Conservation (phyloP, 2,797 vertebrate species). For the Alcedo atthis region DNA sequence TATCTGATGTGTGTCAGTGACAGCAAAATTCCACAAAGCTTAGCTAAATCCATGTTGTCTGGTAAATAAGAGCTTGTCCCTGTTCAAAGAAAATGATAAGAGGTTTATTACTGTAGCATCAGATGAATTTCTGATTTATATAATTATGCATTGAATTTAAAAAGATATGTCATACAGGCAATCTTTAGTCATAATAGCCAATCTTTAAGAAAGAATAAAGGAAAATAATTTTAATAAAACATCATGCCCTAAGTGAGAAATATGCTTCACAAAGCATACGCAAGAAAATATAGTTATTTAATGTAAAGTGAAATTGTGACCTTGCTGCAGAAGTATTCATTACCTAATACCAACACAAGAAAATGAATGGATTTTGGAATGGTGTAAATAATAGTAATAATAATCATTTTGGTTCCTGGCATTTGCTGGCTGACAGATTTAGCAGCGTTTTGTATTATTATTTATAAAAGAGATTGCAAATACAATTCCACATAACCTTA, state of each 20-base stretch:
- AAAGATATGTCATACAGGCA: slow-evolving; percentile 43
- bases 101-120: slow-evolving; percentile 59
- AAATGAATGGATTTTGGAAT: slow-evolving; percentile 69
- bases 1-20: neutral
- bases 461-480: slow-evolving; percentile 56
- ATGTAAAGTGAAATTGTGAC: slow-evolving; percentile 63
- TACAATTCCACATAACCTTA: slow-evolving; percentile 55
- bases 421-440: slow-evolving; percentile 64
- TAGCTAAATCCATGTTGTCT: neutral
- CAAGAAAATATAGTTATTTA: slow-evolving; percentile 57
- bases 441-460: slow-evolving; percentile 42
- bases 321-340: slow-evolving; percentile 65
- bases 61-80: neutral
- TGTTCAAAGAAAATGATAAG: slow-evolving; percentile 25
- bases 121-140: slow-evolving; percentile 48
- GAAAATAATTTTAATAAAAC: slow-evolving; percentile 77
- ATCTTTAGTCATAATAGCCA: slow-evolving; percentile 52
- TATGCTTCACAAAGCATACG: slow-evolving; percentile 60
- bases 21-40: neutral
- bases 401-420: slow-evolving; percentile 48
- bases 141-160: slow-evolving; percentile 65
- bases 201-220: slow-evolving; percentile 69
- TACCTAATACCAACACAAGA: slow-evolving; percentile 52
- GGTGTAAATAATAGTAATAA: slow-evolving; percentile 37
- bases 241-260: slow-evolving; percentile 64